phyloP scores from a whole-genome alignment of 2,797 vertebrate species.

The Tangara arthus region DNA sequence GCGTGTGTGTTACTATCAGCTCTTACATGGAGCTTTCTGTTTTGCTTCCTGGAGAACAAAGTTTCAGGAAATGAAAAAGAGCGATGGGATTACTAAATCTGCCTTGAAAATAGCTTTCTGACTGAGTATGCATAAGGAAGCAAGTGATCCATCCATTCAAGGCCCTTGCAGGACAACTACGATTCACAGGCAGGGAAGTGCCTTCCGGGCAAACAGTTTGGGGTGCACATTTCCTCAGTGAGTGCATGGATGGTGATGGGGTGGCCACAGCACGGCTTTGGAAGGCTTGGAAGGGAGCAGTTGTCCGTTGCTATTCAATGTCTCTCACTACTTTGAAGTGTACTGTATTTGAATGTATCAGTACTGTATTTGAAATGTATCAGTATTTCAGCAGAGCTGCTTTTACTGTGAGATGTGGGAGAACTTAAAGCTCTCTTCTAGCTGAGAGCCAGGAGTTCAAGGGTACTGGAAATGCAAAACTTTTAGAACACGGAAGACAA shows the following conservation, averaged over 20 bases:
- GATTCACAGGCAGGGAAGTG: neutral
- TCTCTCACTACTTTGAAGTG: neutral
- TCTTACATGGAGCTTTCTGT: neutral
- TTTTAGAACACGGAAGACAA: neutral
- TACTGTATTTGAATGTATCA: neutral
- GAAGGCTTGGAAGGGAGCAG: neutral
- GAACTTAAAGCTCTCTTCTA: neutral
- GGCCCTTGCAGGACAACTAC: neutral
- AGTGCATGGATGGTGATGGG: too few relatives aligned
- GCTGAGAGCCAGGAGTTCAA: neutral
- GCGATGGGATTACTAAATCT: neutral
- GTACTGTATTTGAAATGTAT: neutral
- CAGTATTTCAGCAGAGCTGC: neutral
- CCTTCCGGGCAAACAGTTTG: neutral
- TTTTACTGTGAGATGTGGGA: neutral
- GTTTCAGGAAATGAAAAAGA: conserved; percentile 1
- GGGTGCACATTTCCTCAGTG: neutral
- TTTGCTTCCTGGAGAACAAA: neutral
- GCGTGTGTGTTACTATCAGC: neutral
- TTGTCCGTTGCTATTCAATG: neutral
- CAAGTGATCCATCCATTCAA: neutral
- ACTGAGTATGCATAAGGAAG: neutral
- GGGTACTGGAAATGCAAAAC: neutral
- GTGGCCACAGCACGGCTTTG: neutral
- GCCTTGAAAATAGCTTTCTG: neutral